Evolutionary conservation across 1,140 invertebrate species (phyloP).

Genomic region (Xylocopa sonorina): DNA sequence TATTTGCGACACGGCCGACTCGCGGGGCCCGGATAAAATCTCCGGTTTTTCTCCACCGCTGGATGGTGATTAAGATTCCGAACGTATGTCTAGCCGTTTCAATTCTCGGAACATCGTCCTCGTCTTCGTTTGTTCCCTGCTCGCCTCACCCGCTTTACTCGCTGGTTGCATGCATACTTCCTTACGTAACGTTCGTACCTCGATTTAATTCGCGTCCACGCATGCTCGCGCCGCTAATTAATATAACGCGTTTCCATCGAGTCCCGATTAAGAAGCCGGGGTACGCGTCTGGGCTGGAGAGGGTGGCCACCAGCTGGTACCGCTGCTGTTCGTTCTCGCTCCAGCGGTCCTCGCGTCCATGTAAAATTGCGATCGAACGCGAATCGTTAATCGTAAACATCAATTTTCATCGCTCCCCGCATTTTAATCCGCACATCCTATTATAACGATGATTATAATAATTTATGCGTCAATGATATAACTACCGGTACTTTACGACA

Average conservation of each 20-base stretch:
- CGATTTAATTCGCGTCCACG: not conserved
- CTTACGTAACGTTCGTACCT: slow-evolving; percentile 18
- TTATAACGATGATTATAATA: not conserved
- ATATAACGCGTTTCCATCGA: not conserved
- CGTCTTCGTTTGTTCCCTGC: slow-evolving; percentile 28
- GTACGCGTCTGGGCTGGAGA: no score
- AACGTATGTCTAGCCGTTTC: slow-evolving; percentile 55
- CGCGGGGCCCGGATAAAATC: slow-evolving; percentile 58
- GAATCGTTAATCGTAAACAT: slow-evolving; percentile 6
- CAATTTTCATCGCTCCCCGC: not conserved
- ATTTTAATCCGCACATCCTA: not conserved
- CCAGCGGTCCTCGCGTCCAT: not conserved
- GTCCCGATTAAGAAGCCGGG: not conserved
- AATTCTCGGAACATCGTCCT: slow-evolving; percentile 63
- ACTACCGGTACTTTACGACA: not conserved
- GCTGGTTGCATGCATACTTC: no score
- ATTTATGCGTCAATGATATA: slow-evolving; percentile 3
- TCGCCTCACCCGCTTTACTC: not conserved
- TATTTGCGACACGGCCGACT: slow-evolving; percentile 58
- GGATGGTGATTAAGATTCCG: slow-evolving; percentile 66
- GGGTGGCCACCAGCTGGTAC: no score
- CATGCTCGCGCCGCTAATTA: not conserved
- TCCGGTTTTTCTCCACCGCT: slow-evolving; percentile 53
- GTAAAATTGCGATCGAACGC: not conserved
- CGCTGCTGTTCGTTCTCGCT: no score